Conservation (phyloP, 2,113 vertebrate species). For the Callopanchax toddi region DNA sequence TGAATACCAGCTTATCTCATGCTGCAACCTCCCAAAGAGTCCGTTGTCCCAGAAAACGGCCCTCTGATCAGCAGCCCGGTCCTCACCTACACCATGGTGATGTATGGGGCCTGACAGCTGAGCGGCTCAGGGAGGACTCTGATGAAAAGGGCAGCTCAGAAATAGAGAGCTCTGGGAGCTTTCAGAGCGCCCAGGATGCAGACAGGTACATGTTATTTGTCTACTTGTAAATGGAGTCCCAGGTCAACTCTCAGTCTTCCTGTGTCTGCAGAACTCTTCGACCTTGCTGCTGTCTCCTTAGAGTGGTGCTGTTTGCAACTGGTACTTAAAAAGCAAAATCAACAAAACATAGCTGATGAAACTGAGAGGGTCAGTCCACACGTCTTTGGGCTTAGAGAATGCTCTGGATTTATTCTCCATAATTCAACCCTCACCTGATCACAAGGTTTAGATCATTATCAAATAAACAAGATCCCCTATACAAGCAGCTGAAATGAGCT, state of each 20-base stretch:
- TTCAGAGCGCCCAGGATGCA: conserved; percentile 9
- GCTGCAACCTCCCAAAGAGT: conserved; percentile 27
- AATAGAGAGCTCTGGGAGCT: conserved; percentile 19
- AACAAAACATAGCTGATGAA: too few species aligned
- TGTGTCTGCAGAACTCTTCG: conserved; percentile 6
- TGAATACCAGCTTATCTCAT: conserved; percentile 1
- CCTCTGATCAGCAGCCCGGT: conserved; percentile 56
- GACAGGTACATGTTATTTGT: conserved; percentile 28
- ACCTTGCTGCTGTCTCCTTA: not conserved
- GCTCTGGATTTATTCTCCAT: too few species aligned
- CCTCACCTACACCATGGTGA: conserved; percentile 48
- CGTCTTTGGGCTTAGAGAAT: too few species aligned
- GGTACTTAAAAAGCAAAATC: too few species aligned
- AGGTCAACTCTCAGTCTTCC: not conserved
- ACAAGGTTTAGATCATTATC: too few species aligned
- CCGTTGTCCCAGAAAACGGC: conserved; percentile 59
- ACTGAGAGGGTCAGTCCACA: too few species aligned
- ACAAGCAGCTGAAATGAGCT: too few species aligned
- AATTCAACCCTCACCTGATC: too few species aligned
- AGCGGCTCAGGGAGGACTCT: conserved; percentile 19
- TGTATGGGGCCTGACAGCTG: conserved; percentile 41
- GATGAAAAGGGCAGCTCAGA: conserved; percentile 38
- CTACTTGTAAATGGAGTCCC: conserved; percentile 21
- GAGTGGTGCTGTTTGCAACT: conserved; percentile 5
- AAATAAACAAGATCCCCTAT: too few species aligned